A percentile compares a stretch with the other conserved stretches of the same genome.
These are phyloP conservation scores for Thymelicus acteon DNA, from an alignment of 2,888 invertebrate species.

Conservation along the genomic window DNA sequence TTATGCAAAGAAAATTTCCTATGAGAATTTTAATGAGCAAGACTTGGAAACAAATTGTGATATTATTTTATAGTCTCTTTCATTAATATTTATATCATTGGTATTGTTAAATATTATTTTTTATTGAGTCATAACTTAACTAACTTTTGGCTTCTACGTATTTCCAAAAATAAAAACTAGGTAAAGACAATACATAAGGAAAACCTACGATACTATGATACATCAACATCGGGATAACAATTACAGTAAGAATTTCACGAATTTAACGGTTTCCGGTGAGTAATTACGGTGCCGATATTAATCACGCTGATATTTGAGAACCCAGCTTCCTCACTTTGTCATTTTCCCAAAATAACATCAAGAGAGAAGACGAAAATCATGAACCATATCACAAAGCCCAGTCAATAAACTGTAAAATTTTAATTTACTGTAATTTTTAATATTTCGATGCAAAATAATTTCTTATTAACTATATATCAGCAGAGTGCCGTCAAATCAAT, in stretches of 20 bases:
- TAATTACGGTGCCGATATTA: constrained; percentile 14
- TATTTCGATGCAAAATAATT: too few species aligned
- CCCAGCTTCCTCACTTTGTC: constrained; percentile 13
- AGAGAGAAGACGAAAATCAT: neutral
- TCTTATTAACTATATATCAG: too few species aligned
- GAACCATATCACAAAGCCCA: constrained; percentile 7
- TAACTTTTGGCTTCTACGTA: too few species aligned
- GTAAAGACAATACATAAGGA: too few species aligned
- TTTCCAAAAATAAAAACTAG: too few species aligned
- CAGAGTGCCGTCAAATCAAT: too few species aligned
- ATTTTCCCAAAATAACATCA: constrained; percentile 14
- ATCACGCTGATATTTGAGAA: constrained; percentile 8
- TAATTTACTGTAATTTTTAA: too few species aligned
- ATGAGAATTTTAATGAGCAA: neutral
- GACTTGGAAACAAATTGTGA: too few species aligned
- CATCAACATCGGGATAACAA: neutral
- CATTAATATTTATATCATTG: too few species aligned
- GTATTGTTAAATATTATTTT: too few species aligned
- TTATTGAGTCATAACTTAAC: too few species aligned
- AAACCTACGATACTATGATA: neutral
- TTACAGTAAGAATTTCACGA: neutral
- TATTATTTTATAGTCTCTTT: too few species aligned
- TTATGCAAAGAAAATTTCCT: neutral
- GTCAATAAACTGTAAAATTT: neutral
- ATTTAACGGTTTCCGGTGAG: constrained; percentile 8